phyloP scores from a whole-genome alignment of 1,140 invertebrate species.

The Caenorhabditis inopinata region DNA sequence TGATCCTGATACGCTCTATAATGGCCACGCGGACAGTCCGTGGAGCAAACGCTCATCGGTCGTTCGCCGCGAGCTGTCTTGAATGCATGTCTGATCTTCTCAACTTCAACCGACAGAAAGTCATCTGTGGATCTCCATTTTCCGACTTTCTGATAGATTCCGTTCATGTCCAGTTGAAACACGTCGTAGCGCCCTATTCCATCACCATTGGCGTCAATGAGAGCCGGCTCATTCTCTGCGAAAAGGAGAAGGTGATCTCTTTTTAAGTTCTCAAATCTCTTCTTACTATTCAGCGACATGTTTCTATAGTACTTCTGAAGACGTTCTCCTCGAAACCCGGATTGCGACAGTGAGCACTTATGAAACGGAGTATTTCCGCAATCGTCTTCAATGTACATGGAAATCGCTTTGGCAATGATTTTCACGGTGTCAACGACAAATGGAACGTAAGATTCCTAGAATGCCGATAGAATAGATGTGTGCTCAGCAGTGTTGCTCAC shows the following conservation, averaged over 20 bases:
- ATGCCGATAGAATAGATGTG: background rate
- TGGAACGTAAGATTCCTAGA: slow-evolving; percentile 82
- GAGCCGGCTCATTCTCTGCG: slow-evolving; percentile 46
- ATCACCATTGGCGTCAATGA: slow-evolving; percentile 69
- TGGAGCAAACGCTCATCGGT: slow-evolving; percentile 73
- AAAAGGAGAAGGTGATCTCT: too few relatives aligned
- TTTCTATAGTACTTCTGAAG: slow-evolving; percentile 62
- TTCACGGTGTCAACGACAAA: slow-evolving; percentile 85
- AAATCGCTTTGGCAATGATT: slow-evolving; percentile 78
- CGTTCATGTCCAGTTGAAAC: slow-evolving; percentile 61
- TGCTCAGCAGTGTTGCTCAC: too few relatives aligned
- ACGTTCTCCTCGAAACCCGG: slow-evolving; percentile 58
- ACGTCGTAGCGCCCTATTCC: slow-evolving; percentile 69
- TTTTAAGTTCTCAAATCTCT: too few relatives aligned
- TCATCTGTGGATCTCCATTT: slow-evolving; percentile 40
- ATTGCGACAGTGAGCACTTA: slow-evolving; percentile 52
- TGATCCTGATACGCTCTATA: slow-evolving; percentile 70
- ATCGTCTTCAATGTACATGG: slow-evolving; percentile 66
- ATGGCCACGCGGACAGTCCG: slow-evolving; percentile 72
- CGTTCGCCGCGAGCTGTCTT: slow-evolving; percentile 41
- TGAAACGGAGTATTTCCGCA: slow-evolving; percentile 50
- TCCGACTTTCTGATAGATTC: slow-evolving; percentile 52
- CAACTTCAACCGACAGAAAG: slow-evolving; percentile 50
- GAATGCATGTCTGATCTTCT: slow-evolving; percentile 54
- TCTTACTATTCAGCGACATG: slow-evolving; percentile 55